Conservation (phyloP, 2,113 vertebrate genomes). For the Pygoscelis adeliae region DNA sequence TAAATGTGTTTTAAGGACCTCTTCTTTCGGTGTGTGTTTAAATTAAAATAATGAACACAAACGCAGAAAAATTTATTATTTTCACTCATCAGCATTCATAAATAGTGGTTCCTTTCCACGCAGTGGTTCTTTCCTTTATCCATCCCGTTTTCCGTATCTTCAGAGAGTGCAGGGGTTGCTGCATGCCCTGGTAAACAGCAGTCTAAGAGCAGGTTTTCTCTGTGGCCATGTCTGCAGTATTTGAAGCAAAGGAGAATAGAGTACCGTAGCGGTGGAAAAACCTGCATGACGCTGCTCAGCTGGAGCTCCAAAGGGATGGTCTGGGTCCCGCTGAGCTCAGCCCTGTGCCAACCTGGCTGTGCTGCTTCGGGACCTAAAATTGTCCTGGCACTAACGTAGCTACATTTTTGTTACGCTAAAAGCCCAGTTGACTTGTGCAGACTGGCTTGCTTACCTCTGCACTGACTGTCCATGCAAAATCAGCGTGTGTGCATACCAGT, state of each 20-base stretch:
- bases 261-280: background rate
- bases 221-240: accelerated
- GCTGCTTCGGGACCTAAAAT: background rate
- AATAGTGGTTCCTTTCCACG: background rate
- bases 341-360: background rate
- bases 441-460: background rate
- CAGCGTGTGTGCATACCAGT: background rate
- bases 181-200: background rate
- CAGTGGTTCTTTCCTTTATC: background rate
- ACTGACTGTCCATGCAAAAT: background rate
- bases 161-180: background rate
- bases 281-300: background rate
- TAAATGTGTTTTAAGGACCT: background rate
- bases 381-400: background rate
- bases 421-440: background rate
- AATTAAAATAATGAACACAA: background rate
- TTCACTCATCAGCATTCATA: background rate
- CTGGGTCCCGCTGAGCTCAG: background rate
- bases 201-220: background rate
- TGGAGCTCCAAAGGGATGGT: background rate
- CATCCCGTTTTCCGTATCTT: background rate
- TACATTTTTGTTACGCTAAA: background rate
- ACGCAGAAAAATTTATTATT: background rate
- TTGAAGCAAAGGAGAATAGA: background rate
- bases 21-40: background rate